Evolutionary conservation across 1,140 invertebrate species (phyloP), one percentile per base, ranked within the genome.

Genomic region (Drosophila ohnishii): DNA sequence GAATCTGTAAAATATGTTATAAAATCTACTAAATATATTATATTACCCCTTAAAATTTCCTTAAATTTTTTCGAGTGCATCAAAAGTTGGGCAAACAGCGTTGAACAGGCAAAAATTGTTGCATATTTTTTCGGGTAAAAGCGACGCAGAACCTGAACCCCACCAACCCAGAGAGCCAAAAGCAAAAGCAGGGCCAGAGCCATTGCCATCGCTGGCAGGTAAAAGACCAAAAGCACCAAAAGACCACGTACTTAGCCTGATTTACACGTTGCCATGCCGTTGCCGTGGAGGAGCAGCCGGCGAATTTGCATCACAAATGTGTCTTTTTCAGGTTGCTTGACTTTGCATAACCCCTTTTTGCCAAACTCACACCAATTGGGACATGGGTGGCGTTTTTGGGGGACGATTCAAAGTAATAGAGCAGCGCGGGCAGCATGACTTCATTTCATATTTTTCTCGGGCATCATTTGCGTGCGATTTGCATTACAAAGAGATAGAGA

Each of bases 291-390:
- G 63, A 30, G 48, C 56, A 60, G 56, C 50, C 57, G 47, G 37
- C 53, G 83, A 88, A 88, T 88, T 88, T 88, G 84, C 84, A 88
- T 88, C 85, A 84, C 84, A 88, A 88, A 88, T 88, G 84, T 88
- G 84, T 88, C 84, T 88, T 88, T 88, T 88, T 88, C 84, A 88
- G 84, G 84, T 88, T 88, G 84, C 84, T 88, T 88, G 84, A 88
- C 85, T 88, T 88, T 88, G 84, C 84, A 88, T 88, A 88, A 88
- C 84, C 84, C 84, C 77, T 89, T 88, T 78, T 58, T 62, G 61
- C 58, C 45, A 30, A 39, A 58, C 55, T 62, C 51, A 53, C 71
- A 80, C 55, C 39, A 70, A 67, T 45, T 37, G 34, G 35, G 34
- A 39, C 37, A 63, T 37, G 51, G 51, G 50, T 4, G 32, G 48